Conservation (phyloP, 2,797 vertebrate species). For the Geotria australis region DNA sequence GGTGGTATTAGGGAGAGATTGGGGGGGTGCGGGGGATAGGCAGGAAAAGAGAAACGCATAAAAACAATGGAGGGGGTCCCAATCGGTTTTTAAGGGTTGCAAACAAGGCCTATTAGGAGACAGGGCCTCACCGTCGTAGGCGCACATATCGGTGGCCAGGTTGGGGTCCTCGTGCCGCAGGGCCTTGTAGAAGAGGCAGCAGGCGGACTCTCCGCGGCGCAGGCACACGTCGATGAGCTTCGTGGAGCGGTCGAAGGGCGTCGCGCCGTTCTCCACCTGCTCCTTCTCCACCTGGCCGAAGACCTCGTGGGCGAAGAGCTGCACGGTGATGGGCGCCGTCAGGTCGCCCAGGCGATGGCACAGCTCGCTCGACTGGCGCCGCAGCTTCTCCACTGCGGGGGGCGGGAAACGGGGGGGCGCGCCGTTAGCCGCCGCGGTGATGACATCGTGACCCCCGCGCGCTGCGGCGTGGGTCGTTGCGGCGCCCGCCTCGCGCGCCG, state of each 20-base stretch:
- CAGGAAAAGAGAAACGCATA: no score
- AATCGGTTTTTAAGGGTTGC: no score
- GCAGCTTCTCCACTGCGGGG: slow-evolving; percentile 5
- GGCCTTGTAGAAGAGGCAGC: slow-evolving; percentile 7
- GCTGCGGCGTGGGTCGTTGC: no score
- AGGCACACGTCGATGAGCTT: slow-evolving; percentile 7
- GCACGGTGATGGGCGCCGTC: slow-evolving; percentile 6
- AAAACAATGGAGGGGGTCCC: no score
- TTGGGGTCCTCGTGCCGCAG: slow-evolving; percentile 5
- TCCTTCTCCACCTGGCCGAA: slow-evolving; percentile 10
- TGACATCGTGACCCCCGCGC: no score
- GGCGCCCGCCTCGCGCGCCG: no score
- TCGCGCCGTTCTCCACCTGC: slow-evolving; percentile 5
- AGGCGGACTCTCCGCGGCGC: slow-evolving; percentile 9
- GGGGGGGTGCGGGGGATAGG: no score
- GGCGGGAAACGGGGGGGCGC: no score
- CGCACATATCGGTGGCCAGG: slow-evolving; percentile 6
- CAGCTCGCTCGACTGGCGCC: slow-evolving; percentile 4
- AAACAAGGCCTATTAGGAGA: background rate
- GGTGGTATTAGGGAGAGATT: no score
- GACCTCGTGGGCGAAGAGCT: slow-evolving; percentile 6
- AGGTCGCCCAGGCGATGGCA: slow-evolving; percentile 7
- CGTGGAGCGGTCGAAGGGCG: slow-evolving; percentile 6
- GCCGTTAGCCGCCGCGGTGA: no score
- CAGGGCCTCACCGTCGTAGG: slow-evolving; percentile 2